phyloP scores from a whole-genome alignment of 2,113 vertebrate genomes.

The Pteruthius melanotis region DNA sequence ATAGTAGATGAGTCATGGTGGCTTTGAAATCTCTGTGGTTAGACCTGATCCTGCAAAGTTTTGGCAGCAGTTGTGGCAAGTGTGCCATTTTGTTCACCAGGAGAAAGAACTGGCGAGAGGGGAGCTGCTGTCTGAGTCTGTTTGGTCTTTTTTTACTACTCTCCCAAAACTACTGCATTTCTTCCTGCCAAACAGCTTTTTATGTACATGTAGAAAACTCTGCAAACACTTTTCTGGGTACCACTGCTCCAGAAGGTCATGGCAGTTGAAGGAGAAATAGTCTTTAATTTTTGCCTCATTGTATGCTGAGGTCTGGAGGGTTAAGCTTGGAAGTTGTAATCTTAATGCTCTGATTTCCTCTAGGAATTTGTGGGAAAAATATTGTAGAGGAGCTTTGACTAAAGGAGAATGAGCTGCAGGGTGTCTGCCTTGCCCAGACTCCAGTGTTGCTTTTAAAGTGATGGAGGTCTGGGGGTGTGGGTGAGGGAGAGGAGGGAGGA shows the following conservation, averaged over 20 bases:
- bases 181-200: neutral
- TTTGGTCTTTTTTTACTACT: neutral
- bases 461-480: neutral
- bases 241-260: rapidly evolving
- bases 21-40: slow-evolving; percentile 1
- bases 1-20: neutral
- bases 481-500: neutral
- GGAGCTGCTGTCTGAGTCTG: neutral
- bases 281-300: neutral
- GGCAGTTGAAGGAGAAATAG: neutral
- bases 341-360: neutral
- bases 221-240: neutral
- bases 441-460: rapidly evolving
- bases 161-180: neutral
- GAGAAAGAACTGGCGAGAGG: neutral
- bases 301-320: neutral
- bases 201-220: neutral
- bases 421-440: neutral
- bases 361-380: neutral
- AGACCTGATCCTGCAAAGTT: neutral
- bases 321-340: neutral
- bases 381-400: neutral
- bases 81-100: neutral
- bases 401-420: neutral
- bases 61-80: neutral